Base-by-base conservation (phyloP, 2,797 vertebrate genomes). In the Mastacembelus armatus region DNA sequence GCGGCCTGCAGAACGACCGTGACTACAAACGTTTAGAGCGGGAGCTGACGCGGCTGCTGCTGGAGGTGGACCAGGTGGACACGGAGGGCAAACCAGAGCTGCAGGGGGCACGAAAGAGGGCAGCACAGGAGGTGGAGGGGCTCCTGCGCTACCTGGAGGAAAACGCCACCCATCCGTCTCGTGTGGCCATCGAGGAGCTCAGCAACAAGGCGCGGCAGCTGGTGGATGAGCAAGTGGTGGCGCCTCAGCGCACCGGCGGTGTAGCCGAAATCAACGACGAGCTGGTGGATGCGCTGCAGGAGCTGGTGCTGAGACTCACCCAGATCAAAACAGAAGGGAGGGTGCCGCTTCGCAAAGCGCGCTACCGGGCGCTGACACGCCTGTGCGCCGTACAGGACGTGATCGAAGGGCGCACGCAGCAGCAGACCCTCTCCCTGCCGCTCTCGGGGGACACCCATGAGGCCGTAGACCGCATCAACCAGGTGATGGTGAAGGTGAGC, bases 11-110 rank as follows among this genome's bases (percentile, higher is more conserved):
- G 22, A 91, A 88, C 18, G 97, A 99, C 89, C 91, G 94, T 26
- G 95, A 96, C 38, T 99, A 98, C 86, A 96, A 95, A 89, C 94
- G 93, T 1, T 75, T 99, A 83, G 97, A 99, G 91, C 92, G 96
- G 0, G 92, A 93, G 44, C 94, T 99, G 36, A 96, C 95, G 0
- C 94, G 94, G 22, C 94, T 98, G 59, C 95, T 96, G 52, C 94
- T 98, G 86, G 96, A 98, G 74, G 96, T 98, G 47, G 97, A 99
- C 90, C 94, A 95, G 72, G 96, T 99, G 10, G 96, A 98, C 80
- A 96, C 97, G 0, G 97, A 99, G 88, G 96, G 96, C 3, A 95
- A 94, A 5, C 91, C 92, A 0, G 96, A 98, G 48, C 92, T 99
- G 66, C 96, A 98, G 86, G 95, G 95, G 52, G 95, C 95, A 0